Evolutionary conservation across 2,797 vertebrate species (phyloP), one percentile per base, ranked within the genome.

Genomic region (Diplodus puntazzo): DNA sequence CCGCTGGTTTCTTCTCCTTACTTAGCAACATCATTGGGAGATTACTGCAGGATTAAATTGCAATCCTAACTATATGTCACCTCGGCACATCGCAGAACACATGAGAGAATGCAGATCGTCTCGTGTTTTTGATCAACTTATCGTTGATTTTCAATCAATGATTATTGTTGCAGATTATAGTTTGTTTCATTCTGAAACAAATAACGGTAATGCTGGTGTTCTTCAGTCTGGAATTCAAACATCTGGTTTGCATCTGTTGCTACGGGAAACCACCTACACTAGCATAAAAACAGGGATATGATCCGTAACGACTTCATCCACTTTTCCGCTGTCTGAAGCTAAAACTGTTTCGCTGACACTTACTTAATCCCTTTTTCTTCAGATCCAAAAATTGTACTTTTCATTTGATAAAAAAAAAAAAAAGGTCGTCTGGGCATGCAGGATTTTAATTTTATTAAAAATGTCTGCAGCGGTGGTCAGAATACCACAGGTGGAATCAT

Each of bases 211-310:
- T 46, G 21, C 27, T 65, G 42, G 16, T 17, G 1, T 46, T 54
- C 50, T 50, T 45, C 25, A 48, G 34, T 23, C 14, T 25, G 30
- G 72, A 39, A 74, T 69, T 66, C 16, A 34, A 73, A 66, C 82
- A 82, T 88, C 78, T 87, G 86, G 63, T 74, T 83, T 74, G 45
- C 57, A 57, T 83, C 43, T 69, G 45, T 73, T 71, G 53, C 78
- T 49, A 72, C 3, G 9, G 50, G 69, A 71, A 52, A 71, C 76
- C 48, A 58, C 27, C 27, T 50, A 69, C 76, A 69, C 66, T 57
- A 57, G 14, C 8, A 4, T 58, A 54, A 53, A 77, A 78, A 79
- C 66, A 82, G 42, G 21, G 52, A 68, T 25, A 34, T 55, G 25
- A 76, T 79, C 66, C 62, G 65, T 46, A 71, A 64, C 5, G 2